phyloP scores from a whole-genome alignment of 2,113 vertebrate genomes.

The Talpa occidentalis region DNA sequence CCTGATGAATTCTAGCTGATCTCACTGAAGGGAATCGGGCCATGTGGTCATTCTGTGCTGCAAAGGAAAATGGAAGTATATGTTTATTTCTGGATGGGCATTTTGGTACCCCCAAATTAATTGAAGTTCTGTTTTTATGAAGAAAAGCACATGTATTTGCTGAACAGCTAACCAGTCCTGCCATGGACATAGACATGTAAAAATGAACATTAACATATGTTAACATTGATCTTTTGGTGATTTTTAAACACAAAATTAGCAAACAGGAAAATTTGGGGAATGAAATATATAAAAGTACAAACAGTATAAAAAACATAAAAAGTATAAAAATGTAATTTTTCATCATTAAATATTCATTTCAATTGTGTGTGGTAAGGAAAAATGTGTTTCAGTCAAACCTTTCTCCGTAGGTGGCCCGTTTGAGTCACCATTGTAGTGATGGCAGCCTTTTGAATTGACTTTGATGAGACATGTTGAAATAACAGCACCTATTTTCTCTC shows the following conservation, averaged over 20 bases:
- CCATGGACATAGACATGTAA: neutral
- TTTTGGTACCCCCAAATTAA: neutral
- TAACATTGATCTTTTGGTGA: neutral
- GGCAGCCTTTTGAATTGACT: neutral
- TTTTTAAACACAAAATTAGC: neutral
- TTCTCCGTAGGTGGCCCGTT: neutral
- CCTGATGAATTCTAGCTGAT: neutral
- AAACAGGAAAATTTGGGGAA: neutral
- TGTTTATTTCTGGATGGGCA: neutral
- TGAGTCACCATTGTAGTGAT: neutral
- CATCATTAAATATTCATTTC: neutral
- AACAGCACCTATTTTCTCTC: neutral
- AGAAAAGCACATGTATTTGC: neutral
- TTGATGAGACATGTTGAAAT: constrained; percentile 7
- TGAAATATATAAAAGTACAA: neutral
- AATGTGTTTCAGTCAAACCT: neutral
- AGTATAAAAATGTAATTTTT: neutral
- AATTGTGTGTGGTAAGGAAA: neutral
- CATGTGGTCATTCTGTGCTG: neutral
- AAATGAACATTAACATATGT: neutral
- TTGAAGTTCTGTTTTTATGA: neutral
- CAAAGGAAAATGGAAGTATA: neutral
- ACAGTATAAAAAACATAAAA: neutral
- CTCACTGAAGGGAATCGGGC: neutral
- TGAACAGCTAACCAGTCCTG: neutral